These are phyloP conservation scores for Brotula barbata DNA, from an alignment of 2,797 vertebrate species.

Conservation along the genomic window DNA sequence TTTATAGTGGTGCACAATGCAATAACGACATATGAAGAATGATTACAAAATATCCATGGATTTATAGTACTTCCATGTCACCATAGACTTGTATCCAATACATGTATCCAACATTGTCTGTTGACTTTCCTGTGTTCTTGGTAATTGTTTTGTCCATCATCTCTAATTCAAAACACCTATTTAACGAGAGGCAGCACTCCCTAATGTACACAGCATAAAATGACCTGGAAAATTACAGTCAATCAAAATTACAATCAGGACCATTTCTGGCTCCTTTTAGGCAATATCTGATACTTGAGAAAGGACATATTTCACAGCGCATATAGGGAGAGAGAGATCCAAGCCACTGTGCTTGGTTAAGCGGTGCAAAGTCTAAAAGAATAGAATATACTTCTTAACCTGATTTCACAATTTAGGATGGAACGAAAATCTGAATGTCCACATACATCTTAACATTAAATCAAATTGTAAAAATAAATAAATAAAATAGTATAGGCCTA, in stretches of 20 bases:
- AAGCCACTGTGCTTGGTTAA: background rate
- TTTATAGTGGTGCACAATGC: slow-evolving; percentile 26
- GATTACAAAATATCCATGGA: slow-evolving; percentile 46
- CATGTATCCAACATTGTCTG: slow-evolving; percentile 62
- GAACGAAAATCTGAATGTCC: no score
- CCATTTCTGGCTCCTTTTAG: no score
- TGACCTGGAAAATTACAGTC: background rate
- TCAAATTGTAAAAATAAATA: no score
- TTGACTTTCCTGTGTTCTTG: slow-evolving; percentile 38
- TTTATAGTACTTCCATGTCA: slow-evolving; percentile 50
- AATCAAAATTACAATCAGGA: no score
- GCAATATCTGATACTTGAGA: background rate
- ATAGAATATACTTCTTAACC: no score
- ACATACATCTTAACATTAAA: no score
- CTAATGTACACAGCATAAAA: background rate
- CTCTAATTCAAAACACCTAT: slow-evolving; percentile 43
- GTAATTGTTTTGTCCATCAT: slow-evolving; percentile 53
- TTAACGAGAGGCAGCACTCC: slow-evolving; percentile 2
- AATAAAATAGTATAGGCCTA: no score
- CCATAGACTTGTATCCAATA: slow-evolving; percentile 63
- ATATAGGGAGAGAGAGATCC: no score
- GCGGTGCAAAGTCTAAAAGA: no score
- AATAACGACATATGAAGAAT: slow-evolving; percentile 38
- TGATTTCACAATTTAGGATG: no score
- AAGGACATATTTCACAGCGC: background rate